Evolutionary conservation across 2,113 vertebrate genomes (phyloP).

Genomic region (Ictidomys tridecemlineatus): DNA sequence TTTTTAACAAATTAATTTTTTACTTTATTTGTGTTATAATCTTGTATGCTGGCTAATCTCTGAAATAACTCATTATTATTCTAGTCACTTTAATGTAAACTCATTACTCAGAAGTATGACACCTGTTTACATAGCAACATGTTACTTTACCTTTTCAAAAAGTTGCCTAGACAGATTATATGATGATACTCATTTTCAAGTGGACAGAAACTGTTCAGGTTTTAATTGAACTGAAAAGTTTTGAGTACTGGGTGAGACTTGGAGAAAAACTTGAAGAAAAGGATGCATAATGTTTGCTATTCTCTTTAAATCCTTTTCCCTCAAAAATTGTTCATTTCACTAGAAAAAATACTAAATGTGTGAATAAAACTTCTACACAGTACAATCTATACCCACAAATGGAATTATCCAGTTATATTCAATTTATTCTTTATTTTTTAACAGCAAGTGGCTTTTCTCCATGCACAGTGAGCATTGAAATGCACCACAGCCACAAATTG

Average conservation of each 20-base stretch:
- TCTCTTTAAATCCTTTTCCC: conserved; percentile 57
- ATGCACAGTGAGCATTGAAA: conserved; percentile 62
- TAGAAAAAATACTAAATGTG: conserved; percentile 64
- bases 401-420: conserved; percentile 73
- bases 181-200: neutral
- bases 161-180: neutral
- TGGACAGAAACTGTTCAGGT: neutral
- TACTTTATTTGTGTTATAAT: neutral
- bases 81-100: neutral
- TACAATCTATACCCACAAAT: conserved; percentile 51
- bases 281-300: conserved; percentile 37
- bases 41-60: neutral
- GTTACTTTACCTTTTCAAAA: conserved; percentile 17
- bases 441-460: conserved; percentile 67
- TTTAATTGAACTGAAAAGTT: conserved; percentile 27
- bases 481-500: conserved; percentile 63
- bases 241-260: conserved; percentile 27
- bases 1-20: conserved; percentile 45
- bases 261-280: conserved; percentile 45
- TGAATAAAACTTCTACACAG: conserved; percentile 63
- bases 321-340: conserved; percentile 59
- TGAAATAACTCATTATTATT: conserved; percentile 1
- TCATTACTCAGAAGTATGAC: neutral
- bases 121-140: neutral
- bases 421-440: conserved; percentile 69